Base-by-base conservation (phyloP, 2,888 invertebrate genomes). In the Melanchra persicariae region DNA sequence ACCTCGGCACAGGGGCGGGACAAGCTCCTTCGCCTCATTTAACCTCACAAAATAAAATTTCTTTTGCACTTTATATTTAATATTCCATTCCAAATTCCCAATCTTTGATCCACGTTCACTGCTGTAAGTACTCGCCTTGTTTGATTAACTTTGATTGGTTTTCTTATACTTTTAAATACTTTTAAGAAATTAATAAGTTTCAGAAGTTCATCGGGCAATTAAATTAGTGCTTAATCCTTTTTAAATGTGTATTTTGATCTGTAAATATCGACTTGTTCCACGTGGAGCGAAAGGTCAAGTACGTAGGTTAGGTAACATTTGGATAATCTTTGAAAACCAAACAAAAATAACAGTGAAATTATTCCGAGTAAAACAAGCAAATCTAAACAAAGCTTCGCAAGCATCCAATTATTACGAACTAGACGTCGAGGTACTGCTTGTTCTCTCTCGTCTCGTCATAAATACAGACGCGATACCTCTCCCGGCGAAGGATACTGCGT, bases 141-240 rank as follows among this genome's bases (percentile, higher is more conserved):
- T 80, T 80, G 43, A 80, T 57, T 76, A 40, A 60, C 19, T 61
- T 55, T 49, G 40, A 75, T 74, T 65, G 30, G 54, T 59, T 62
- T 73, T 63, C 37, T 71, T 26, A 55, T 24, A 71, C 52, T 70
- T 51, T 45, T 37, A 43, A 65, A 65, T 43, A 51, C 49, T 43
- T 71, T 70, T 9, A 74, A n/a, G 17, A 70, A 76, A 67, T 75
- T 51, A n/a, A 65, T 15, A 34, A 52, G 24, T 52, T n/a, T 67
- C 45, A 8, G 8, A 26, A 66, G 22, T 52, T 52, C 22, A 67
- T 19, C 51, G 19, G n/a, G 19, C 67, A 51, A 76, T 66, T 45
- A 19, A 43, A 51, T 34, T 51, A 67, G 37, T 60, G n/a, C n/a
- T n/a, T n/a, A 49, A 52, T 45, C 15, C 10, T 76, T 52, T 66